phyloP scores from a whole-genome alignment of 2,888 invertebrate genomes.

The Imbricaverruca yamaguchii region DNA sequence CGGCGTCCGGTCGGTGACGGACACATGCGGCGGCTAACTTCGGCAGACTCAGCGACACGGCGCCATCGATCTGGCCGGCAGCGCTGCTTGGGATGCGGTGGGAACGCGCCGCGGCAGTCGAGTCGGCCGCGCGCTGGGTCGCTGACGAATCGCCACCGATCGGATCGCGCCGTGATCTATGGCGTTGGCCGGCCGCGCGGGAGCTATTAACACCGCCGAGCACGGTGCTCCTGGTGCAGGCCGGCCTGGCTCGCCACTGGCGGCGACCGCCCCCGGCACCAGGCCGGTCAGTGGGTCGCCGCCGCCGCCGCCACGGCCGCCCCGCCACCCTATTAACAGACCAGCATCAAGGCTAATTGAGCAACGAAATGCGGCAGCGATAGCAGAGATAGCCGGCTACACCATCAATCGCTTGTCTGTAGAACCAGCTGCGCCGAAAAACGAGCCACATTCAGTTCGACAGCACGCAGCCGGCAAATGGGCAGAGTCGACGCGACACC shows the following conservation, averaged over 20 bases:
- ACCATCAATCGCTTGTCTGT: background rate
- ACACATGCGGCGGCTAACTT: background rate
- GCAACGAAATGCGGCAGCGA: background rate
- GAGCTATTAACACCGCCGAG: conserved; percentile 3
- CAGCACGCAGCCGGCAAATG: background rate
- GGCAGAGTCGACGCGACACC: background rate
- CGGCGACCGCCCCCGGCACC: too few relatives aligned
- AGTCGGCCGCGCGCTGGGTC: background rate
- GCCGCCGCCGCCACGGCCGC: too few relatives aligned
- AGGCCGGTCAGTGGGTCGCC: too few relatives aligned
- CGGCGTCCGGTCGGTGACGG: background rate
- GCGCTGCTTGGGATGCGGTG: background rate
- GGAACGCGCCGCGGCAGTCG: background rate
- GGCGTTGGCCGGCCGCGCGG: background rate
- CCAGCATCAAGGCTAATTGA: background rate
- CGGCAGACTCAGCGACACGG: background rate
- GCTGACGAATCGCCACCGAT: background rate
- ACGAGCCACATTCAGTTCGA: too few relatives aligned
- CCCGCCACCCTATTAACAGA: too few relatives aligned
- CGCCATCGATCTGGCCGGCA: background rate
- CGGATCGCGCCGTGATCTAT: background rate
- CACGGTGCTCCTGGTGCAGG: too few relatives aligned
- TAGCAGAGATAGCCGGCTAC: background rate
- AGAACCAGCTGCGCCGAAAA: background rate
- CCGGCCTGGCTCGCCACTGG: too few relatives aligned